Percentiles rank a stretch among this genome's conserved stretches.
Evolutionary conservation across 2,797 vertebrate species (phyloP).

Genomic region (Brachyrhaphis roseni): DNA sequence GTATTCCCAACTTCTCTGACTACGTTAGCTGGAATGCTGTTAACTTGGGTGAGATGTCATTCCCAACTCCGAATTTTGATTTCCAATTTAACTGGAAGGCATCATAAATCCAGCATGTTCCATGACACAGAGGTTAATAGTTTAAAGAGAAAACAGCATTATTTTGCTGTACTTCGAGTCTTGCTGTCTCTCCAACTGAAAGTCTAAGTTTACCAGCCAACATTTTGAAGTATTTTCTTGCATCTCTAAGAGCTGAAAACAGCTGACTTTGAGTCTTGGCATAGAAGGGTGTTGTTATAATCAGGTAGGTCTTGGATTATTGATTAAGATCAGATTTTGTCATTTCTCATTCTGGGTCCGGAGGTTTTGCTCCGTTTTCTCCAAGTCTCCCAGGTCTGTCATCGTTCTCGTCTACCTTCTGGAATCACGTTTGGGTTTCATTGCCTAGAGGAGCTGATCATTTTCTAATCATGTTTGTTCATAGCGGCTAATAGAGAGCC

Average conservation of each 20-base stretch:
- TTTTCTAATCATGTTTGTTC: slow-evolving; percentile 59
- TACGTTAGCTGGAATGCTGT: no score
- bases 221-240: background rate
- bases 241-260: background rate
- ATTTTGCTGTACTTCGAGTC: background rate
- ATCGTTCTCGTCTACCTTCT: slow-evolving; percentile 48
- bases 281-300: background rate
- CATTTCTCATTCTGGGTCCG: background rate
- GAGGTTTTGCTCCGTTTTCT: slow-evolving; percentile 43
- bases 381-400: slow-evolving; percentile 37
- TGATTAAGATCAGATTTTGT: background rate
- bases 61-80: no score
- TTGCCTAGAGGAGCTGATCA: slow-evolving; percentile 40
- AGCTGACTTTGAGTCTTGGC: background rate
- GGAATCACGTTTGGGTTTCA: slow-evolving; percentile 66
- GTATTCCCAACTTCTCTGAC: no score
- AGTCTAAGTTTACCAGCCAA: background rate
- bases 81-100: no score
- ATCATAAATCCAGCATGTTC: background rate
- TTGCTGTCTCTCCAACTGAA: background rate
- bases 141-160: background rate
- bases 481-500: slow-evolving; percentile 54
- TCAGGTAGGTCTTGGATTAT: background rate
- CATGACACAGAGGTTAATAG: background rate
- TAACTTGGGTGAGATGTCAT: no score